phyloP scores from a whole-genome alignment of 2,888 invertebrate genomes.

The Oligia strigilis region DNA sequence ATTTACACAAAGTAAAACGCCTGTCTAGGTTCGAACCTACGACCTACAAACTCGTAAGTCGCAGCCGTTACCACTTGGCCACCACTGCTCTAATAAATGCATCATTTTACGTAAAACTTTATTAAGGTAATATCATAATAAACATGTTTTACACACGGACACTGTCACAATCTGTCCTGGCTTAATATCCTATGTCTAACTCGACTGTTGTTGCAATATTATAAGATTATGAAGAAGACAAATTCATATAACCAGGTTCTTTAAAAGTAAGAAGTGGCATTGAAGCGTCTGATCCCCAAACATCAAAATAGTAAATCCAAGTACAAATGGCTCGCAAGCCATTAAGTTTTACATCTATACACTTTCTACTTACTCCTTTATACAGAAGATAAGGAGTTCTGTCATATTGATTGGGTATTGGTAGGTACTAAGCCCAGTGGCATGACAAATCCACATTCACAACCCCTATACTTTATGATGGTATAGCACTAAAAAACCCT shows the following conservation, averaged over 20 bases:
- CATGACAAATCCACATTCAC: conserved; percentile 79
- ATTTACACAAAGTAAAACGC: too few species aligned
- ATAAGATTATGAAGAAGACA: not conserved
- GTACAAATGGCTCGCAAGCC: conserved; percentile 53
- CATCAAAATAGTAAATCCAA: conserved; percentile 55
- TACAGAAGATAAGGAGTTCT: conserved; percentile 49
- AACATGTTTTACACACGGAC: not conserved
- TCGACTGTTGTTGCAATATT: not conserved
- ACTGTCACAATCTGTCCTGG: not conserved
- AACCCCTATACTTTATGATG: conserved; percentile 68
- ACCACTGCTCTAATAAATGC: not conserved
- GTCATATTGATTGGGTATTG: conserved; percentile 65
- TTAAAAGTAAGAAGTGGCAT: conserved; percentile 4
- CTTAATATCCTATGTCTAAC: not conserved
- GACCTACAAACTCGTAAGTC: too few species aligned
- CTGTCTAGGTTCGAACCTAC: too few species aligned
- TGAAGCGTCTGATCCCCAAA: conserved; percentile 30
- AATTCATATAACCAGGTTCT: not conserved
- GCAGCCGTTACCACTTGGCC: too few species aligned
- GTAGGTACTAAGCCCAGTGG: conserved; percentile 74
- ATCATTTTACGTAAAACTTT: not conserved
- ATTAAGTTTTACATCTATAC: conserved; percentile 57
- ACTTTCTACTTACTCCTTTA: conserved; percentile 43
- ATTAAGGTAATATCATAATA: not conserved
- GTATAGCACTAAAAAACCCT: conserved; percentile 78